Evolutionary conservation across 2,113 vertebrate genomes (phyloP), one percentile per base, ranked within the genome.

Genomic region (Gobio gobio): DNA sequence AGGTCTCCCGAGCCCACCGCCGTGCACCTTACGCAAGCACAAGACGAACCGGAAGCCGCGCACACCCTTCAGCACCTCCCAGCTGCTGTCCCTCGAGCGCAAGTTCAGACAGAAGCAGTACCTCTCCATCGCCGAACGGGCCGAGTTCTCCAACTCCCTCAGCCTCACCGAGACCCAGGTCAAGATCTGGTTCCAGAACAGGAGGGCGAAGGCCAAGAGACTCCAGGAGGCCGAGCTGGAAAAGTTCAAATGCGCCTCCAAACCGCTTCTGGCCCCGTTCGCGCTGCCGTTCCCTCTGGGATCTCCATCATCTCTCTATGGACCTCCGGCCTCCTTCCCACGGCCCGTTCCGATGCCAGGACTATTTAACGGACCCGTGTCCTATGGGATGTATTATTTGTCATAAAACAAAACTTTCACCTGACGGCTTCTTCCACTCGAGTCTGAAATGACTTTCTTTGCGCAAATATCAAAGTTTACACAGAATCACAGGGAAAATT

Each of bases 101-200:
- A 96, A 96, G 90, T 96, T 96, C 85, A 92, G 96, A 3, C 96
- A 96, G 91, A 96, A 96, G 87, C 96, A 96, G 90, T 95, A 95
- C 89, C 93, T 96, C 73, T 95, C 95, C 89, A 95, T 95, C 78
- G 93, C 94, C 29, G 96, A 96, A 91, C 90, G 94, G 88, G 94
- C 95, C 33, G 94, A 96, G 91, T 95, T 96, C 92, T 94, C 94
- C 91, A 94, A 91, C 90, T 95, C 94, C 0, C 95, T 96, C 86
- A 95, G 94, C 91, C 94, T 96, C 88, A 95, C 95, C 59, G 95
- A 96, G 94, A 96, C 95, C 10, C 95, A 96, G 90, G 96, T 96
- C 80, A 96, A 96, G 90, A 96, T 97, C 24, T 96, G 96, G 96
- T 97, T 97, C 86, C 96, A 97, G 86, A 97, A 96, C 91, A 87